Evolutionary conservation across 2,888 invertebrate species (phyloP).

Genomic region (Clivina fossor): DNA sequence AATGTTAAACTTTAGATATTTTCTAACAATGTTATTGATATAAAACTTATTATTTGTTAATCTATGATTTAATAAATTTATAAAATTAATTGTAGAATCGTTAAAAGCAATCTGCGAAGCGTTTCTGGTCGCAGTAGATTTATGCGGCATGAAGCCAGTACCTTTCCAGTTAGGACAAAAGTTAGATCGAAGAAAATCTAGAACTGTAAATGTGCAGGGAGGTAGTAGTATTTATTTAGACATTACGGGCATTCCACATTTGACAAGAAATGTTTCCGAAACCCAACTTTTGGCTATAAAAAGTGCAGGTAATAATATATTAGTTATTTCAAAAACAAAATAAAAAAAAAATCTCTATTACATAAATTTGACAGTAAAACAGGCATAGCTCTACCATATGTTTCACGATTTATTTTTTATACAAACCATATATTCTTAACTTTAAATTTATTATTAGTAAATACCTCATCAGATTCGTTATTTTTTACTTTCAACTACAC

Average conservation of each 20-base stretch:
- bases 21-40: background rate
- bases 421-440: too few species aligned
- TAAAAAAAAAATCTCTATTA: too few species aligned
- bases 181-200: slow-evolving; percentile 70
- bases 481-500: too few species aligned
- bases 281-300: slow-evolving; percentile 80
- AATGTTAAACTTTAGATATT: slow-evolving; percentile 11
- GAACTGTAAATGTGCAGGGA: slow-evolving; percentile 53
- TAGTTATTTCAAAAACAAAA: background rate
- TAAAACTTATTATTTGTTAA: background rate
- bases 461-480: too few species aligned
- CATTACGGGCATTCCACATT: slow-evolving; percentile 63
- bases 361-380: too few species aligned
- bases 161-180: slow-evolving; percentile 69
- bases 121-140: slow-evolving; percentile 77
- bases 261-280: slow-evolving; percentile 83
- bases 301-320: slow-evolving; percentile 65
- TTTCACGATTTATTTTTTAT: too few species aligned
- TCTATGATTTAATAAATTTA: background rate
- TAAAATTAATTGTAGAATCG: slow-evolving; percentile 81
- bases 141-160: slow-evolving; percentile 65
- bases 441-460: too few species aligned
- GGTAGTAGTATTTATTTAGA: slow-evolving; percentile 64
- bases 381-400: too few species aligned
- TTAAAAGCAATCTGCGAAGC: slow-evolving; percentile 87